A percentile compares a stretch with the other conserved stretches of the same genome.
Conservation (phyloP, 1,140 invertebrate genomes). For the Microplitis demolitor region DNA sequence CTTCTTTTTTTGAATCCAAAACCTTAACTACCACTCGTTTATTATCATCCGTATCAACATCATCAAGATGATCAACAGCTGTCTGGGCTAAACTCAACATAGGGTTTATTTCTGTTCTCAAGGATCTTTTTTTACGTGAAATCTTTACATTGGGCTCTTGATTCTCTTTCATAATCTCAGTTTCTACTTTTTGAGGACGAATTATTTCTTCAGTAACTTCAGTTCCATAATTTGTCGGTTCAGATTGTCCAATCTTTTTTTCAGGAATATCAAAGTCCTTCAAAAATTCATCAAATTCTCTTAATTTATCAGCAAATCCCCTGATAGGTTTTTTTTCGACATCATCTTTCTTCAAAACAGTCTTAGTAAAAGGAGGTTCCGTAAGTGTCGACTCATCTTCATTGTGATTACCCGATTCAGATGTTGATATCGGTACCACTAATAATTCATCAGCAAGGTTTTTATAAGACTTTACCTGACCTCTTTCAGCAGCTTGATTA, state of each 20-base stretch:
- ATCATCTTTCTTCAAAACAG: constrained; percentile 21
- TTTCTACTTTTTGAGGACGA: constrained; percentile 27
- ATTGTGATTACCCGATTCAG: not conserved
- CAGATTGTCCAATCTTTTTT: constrained; percentile 22
- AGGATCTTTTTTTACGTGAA: constrained; percentile 28
- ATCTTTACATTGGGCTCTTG: constrained; percentile 1
- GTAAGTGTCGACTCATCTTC: constrained; percentile 14
- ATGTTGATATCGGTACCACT: not conserved
- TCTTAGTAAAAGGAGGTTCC: constrained; percentile 34
- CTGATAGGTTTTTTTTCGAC: constrained; percentile 21
- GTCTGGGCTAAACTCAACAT: constrained; percentile 53
- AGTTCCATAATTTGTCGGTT: constrained; percentile 26
- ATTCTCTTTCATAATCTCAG: not conserved
- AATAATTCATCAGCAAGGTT: constrained; percentile 22
- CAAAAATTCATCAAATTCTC: constrained; percentile 55
- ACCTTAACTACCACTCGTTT: constrained; percentile 53
- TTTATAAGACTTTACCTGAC: constrained; percentile 36
- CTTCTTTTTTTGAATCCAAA: constrained; percentile 46
- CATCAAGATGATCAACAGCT: constrained; percentile 54
- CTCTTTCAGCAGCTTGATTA: constrained; percentile 48
- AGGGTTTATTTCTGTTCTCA: constrained; percentile 35
- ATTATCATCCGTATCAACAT: constrained; percentile 52
- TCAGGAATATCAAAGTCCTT: constrained; percentile 49
- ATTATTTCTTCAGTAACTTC: constrained; percentile 36
- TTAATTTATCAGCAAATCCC: constrained; percentile 47